Conservation (phyloP, 1,140 invertebrate genomes). For the Tetraneura akinire region DNA sequence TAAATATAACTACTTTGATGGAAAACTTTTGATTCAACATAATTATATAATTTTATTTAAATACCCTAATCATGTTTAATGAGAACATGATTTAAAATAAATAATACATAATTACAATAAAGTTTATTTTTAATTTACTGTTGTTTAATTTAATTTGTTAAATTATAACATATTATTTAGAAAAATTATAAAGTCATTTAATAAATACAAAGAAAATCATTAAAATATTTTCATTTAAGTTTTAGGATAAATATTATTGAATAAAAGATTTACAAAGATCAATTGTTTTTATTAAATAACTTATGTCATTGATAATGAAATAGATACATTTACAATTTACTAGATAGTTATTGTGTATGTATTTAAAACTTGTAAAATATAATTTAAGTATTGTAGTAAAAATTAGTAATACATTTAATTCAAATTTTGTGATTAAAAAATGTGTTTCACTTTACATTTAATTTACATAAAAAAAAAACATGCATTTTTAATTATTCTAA, state of each 20-base stretch:
- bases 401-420: too few relatives aligned
- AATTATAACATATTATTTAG: not conserved
- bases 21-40: not conserved
- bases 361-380: too few relatives aligned
- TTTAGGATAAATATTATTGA: not conserved
- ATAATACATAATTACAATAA: not conserved
- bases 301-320: not conserved
- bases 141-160: not conserved
- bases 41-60: not conserved
- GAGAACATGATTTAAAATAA: not conserved
- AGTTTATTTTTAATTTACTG: not conserved
- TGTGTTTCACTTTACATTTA: too few relatives aligned
- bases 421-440: too few relatives aligned
- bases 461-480: too few relatives aligned
- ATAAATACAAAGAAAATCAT: not conserved
- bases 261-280: not conserved
- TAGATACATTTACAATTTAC: not conserved
- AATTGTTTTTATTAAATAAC: not conserved
- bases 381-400: too few relatives aligned
- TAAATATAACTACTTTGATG: constrained; percentile 2
- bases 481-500: too few relatives aligned
- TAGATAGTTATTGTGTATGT: too few relatives aligned
- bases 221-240: constrained; percentile 5
- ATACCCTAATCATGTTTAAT: not conserved
- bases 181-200: not conserved